These are phyloP conservation scores for Pantherophis alleghaniensis DNA, from an alignment of 2,797 vertebrate genomes.

Conservation along the genomic window DNA sequence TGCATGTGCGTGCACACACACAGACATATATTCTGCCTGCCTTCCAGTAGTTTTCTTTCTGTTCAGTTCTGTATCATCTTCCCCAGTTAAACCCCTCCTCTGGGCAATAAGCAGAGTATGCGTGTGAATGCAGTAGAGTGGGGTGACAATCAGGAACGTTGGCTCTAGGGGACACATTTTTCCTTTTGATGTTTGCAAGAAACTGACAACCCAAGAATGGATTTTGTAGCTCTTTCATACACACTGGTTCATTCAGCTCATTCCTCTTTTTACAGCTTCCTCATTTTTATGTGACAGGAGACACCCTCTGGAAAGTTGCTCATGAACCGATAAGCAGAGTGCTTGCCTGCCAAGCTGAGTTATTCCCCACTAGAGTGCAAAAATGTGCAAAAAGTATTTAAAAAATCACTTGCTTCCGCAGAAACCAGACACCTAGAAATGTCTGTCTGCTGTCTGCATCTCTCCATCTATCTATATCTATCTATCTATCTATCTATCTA, in stretches of 20 bases:
- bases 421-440: not conserved
- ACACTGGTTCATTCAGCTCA: slow-evolving; percentile 25
- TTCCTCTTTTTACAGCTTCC: slow-evolving; percentile 34
- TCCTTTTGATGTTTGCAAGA: slow-evolving; percentile 32
- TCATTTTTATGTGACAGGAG: slow-evolving; percentile 37
- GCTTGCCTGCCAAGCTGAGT: slow-evolving; percentile 9
- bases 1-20: not conserved
- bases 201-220: slow-evolving; percentile 33
- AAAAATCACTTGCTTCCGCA: not conserved
- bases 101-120: not conserved
- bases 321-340: slow-evolving; percentile 11
- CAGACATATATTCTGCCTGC: not conserved
- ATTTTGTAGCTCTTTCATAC: slow-evolving; percentile 31
- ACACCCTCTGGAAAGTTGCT: slow-evolving; percentile 41
- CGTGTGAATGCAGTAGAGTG: slow-evolving; percentile 17
- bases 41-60: not conserved
- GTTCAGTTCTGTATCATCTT: slow-evolving; percentile 4
- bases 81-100: slow-evolving; percentile 7
- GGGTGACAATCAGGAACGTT: slow-evolving; percentile 29
- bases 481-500: not conserved
- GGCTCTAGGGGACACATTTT: slow-evolving; percentile 37
- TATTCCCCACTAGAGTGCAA: not conserved
- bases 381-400: not conserved
- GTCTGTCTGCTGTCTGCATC: not conserved
- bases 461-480: not conserved